A percentile compares a stretch with the other conserved stretches of the same genome.
Conservation (phyloP, 2,888 invertebrate genomes). For the Eueremaeus valkanovi region DNA sequence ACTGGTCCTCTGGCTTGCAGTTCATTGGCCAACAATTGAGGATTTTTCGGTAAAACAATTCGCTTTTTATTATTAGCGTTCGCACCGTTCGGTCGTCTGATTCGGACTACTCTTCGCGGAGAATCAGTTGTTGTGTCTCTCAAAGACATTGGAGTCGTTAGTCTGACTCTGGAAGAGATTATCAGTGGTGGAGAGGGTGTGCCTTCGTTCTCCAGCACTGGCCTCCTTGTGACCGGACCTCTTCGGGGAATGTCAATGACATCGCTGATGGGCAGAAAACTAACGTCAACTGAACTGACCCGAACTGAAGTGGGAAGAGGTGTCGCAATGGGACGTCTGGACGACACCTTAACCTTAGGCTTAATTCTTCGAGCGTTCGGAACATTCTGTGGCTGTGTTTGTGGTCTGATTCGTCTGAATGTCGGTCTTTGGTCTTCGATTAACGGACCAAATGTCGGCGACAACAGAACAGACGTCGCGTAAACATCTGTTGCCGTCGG, state of each 20-base stretch:
- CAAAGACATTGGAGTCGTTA: not conserved
- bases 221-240: constrained; percentile 23
- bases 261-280: constrained; percentile 3
- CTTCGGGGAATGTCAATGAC: constrained; percentile 17
- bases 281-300: constrained; percentile 24
- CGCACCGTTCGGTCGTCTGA: constrained; percentile 23
- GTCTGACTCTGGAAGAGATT: not conserved
- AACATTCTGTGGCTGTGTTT: constrained; percentile 9
- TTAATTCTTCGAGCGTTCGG: constrained; percentile 16
- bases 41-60: constrained; percentile 2
- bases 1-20: constrained; percentile 23
- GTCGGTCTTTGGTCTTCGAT: constrained; percentile 7
- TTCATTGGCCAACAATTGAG: not conserved
- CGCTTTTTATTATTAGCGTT: not conserved
- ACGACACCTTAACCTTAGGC: constrained; percentile 21
- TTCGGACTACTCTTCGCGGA: constrained; percentile 19
- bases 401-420: constrained; percentile 25
- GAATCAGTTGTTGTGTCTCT: constrained; percentile 16
- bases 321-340: constrained; percentile 13
- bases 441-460: not conserved
- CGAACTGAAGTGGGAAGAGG: constrained; percentile 23
- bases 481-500: constrained; percentile 23
- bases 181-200: not conserved
- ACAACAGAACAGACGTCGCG: not conserved
- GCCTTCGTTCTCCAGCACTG: constrained; percentile 5